Evolutionary conservation across 2,113 vertebrate genomes (phyloP).

Genomic region (Brachyistius frenatus): DNA sequence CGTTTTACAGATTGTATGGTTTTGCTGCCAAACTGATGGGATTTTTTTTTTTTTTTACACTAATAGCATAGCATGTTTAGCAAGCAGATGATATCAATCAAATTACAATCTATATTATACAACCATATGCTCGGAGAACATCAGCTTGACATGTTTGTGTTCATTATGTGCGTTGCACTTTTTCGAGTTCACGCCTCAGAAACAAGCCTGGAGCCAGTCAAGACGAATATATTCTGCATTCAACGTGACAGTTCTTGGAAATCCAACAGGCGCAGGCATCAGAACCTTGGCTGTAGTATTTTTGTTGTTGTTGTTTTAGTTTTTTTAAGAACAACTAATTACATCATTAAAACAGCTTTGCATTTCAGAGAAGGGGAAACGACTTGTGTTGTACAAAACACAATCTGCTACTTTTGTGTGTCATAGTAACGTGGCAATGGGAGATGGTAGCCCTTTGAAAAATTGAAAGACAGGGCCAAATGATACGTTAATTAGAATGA

Average conservation of each 20-base stretch:
- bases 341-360: slow-evolving; percentile 65
- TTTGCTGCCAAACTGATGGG: slow-evolving; percentile 1
- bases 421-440: slow-evolving; percentile 43
- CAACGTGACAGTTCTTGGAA: slow-evolving; percentile 60
- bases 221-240: slow-evolving; percentile 57
- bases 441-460: slow-evolving; percentile 50
- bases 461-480: slow-evolving; percentile 66
- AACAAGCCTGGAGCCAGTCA: slow-evolving; percentile 35
- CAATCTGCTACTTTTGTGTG: slow-evolving; percentile 56
- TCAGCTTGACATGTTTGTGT: slow-evolving; percentile 29
- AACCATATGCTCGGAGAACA: slow-evolving; percentile 25
- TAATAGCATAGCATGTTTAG: neutral
- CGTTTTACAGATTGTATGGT: slow-evolving; percentile 11
- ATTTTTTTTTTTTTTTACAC: no score
- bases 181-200: slow-evolving; percentile 46
- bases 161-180: slow-evolving; percentile 43
- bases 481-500: slow-evolving; percentile 75
- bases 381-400: slow-evolving; percentile 49
- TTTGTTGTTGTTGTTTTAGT: slow-evolving; percentile 23
- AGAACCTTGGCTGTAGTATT: neutral
- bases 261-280: slow-evolving; percentile 51
- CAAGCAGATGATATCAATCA: slow-evolving; percentile 41
- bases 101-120: slow-evolving; percentile 35
- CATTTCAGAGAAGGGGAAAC: slow-evolving; percentile 76
- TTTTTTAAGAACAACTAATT: slow-evolving; percentile 61